A percentile compares a stretch with the other conserved stretches of the same genome.
phyloP scores from a whole-genome alignment of 2,797 vertebrate species.

The Nannoperca australis region DNA sequence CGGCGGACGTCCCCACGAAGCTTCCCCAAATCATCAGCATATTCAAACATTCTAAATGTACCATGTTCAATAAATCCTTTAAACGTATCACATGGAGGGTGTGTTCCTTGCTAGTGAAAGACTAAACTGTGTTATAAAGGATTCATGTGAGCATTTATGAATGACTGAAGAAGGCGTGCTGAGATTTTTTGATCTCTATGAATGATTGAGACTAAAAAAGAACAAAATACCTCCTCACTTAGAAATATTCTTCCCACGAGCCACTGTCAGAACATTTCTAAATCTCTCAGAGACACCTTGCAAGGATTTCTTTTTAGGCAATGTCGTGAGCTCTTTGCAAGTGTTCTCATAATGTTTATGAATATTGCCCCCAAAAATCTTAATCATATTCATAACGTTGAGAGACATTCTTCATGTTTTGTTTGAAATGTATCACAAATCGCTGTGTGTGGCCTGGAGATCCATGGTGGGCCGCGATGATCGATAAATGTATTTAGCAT shows the following conservation, averaged over 20 bases:
- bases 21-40: no score
- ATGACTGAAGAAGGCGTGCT: slow-evolving; percentile 19
- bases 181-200: slow-evolving; percentile 40
- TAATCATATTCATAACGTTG: slow-evolving; percentile 27
- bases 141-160: slow-evolving; percentile 29
- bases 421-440: slow-evolving; percentile 40
- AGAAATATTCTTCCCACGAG: neutral
- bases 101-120: no score
- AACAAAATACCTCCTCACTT: slow-evolving; percentile 11
- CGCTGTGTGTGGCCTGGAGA: slow-evolving; percentile 24
- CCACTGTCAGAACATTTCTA: neutral
- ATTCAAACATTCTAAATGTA: slow-evolving; percentile 52
- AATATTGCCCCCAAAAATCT: slow-evolving; percentile 17
- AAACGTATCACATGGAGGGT: no score
- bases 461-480: slow-evolving; percentile 26
- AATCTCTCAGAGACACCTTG: slow-evolving; percentile 10
- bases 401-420: slow-evolving; percentile 33
- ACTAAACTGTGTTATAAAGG: slow-evolving; percentile 30
- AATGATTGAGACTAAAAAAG: slow-evolving; percentile 20
- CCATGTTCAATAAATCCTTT: no score
- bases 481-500: slow-evolving; percentile 65
- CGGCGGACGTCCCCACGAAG: no score
- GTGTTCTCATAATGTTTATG: slow-evolving; percentile 1
- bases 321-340: neutral
- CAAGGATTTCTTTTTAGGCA: neutral